phyloP scores from a whole-genome alignment of 1,140 invertebrate genomes.

The Aphidius ervi region DNA sequence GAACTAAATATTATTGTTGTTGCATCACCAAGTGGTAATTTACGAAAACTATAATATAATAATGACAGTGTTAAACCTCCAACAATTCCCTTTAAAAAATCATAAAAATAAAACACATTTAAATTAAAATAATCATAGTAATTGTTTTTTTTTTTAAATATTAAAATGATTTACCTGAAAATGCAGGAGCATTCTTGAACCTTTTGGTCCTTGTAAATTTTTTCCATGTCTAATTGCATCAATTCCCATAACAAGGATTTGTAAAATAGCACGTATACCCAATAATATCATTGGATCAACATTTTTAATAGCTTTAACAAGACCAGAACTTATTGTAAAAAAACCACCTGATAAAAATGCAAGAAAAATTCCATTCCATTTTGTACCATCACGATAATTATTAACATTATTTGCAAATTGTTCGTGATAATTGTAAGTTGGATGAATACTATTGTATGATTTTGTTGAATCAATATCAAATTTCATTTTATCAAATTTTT shows the following conservation, averaged over 20 bases:
- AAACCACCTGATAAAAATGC: constrained; percentile 54
- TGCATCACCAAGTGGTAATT: constrained; percentile 57
- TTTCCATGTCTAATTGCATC: constrained; percentile 38
- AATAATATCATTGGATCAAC: constrained; percentile 54
- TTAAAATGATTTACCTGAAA: constrained; percentile 43
- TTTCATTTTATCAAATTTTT: constrained; percentile 35
- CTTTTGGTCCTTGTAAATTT: constrained; percentile 47
- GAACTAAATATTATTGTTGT: constrained; percentile 61
- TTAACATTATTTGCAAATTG: constrained; percentile 45
- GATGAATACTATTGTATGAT: constrained; percentile 48
- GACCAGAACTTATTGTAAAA: constrained; percentile 53
- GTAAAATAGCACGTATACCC: constrained; percentile 46
- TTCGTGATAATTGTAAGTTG: constrained; percentile 43
- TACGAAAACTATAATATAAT: constrained; percentile 55
- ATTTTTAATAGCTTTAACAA: constrained; percentile 50
- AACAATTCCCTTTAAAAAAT: constrained; percentile 48
- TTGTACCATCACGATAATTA: constrained; percentile 44
- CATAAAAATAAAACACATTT: background rate
- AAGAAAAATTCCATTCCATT: constrained; percentile 51
- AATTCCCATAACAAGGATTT: constrained; percentile 47
- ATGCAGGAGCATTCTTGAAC: constrained; percentile 46
- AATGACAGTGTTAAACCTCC: constrained; percentile 52
- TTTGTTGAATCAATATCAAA: constrained; percentile 40
- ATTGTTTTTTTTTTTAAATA: constrained; percentile 6
- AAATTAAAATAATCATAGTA: background rate